phyloP scores from a whole-genome alignment of 2,797 vertebrate genomes.

The Macropodus opercularis region DNA sequence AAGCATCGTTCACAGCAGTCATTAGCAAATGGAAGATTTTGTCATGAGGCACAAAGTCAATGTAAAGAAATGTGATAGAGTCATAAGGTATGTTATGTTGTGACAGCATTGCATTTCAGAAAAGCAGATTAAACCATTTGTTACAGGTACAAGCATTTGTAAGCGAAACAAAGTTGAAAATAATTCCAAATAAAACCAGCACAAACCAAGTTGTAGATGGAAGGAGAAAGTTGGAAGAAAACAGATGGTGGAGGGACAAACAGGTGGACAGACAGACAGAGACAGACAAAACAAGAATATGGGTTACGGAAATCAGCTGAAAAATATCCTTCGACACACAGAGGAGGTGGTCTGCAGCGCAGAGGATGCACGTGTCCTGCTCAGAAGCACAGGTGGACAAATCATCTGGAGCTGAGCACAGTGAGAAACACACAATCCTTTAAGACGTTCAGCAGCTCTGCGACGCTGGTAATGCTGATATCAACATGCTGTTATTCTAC shows the following conservation, averaged over 20 bases:
- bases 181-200: conserved; percentile 52
- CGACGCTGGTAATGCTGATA: no score
- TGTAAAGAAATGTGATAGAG: conserved; percentile 36
- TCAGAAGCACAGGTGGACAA: conserved; percentile 63
- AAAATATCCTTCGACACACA: conserved; percentile 65
- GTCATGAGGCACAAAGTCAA: conserved; percentile 17
- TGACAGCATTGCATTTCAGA: conserved; percentile 62
- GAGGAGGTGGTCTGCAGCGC: conserved; percentile 41
- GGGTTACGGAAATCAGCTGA: conserved; percentile 82
- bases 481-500: no score
- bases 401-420: conserved; percentile 76
- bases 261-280: conserved; percentile 74
- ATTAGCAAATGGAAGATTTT: conserved; percentile 29
- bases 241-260: conserved; percentile 61
- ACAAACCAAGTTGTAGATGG: conserved; percentile 61
- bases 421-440: conserved; percentile 22
- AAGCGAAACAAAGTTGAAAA: conserved; percentile 60
- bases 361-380: no score
- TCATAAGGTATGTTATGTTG: conserved; percentile 41
- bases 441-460: no score
- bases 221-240: conserved; percentile 62
- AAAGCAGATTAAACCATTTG: conserved; percentile 64
- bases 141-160: conserved; percentile 68
- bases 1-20: conserved; percentile 23
- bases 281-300: conserved; percentile 85